Conservation (phyloP, 2,113 vertebrate genomes). For the Glaucomys volans region DNA sequence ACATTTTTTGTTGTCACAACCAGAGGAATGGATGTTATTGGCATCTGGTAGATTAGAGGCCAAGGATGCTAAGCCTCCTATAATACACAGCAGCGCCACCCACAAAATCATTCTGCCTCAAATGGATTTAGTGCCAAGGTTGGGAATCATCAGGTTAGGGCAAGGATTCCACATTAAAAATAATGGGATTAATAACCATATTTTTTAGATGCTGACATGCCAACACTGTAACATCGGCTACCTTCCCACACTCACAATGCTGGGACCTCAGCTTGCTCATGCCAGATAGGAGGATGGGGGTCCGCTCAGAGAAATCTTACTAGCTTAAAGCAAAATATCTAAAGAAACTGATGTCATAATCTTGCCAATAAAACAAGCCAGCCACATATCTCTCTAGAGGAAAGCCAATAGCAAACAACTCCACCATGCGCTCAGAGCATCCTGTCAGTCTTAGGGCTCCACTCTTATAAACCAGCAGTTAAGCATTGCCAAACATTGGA, state of each 20-base stretch:
- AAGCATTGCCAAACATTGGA: neutral
- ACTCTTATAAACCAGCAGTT: neutral
- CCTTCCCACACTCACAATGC: neutral
- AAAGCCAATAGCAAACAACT: neutral
- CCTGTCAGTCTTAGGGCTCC: neutral
- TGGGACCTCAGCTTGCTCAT: neutral
- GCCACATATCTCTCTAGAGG: neutral
- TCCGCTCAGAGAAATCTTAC: neutral
- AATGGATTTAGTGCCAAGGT: neutral
- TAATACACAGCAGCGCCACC: neutral
- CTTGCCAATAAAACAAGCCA: neutral
- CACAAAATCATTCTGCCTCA: neutral
- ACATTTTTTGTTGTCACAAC: neutral
- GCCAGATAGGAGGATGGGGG: neutral
- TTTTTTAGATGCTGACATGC: neutral
- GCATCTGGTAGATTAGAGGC: neutral
- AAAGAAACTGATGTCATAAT: neutral
- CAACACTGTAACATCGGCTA: neutral
- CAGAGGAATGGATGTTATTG: neutral
- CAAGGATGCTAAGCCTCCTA: neutral
- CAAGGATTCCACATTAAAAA: neutral
- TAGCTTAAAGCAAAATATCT: neutral
- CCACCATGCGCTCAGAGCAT: neutral
- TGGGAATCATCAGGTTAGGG: neutral
- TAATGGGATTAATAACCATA: neutral